Percentiles rank a stretch among this genome's conserved stretches.
These are phyloP conservation scores for Pseudonaja textilis DNA, from an alignment of 2,113 vertebrate genomes.

Conservation along the genomic window DNA sequence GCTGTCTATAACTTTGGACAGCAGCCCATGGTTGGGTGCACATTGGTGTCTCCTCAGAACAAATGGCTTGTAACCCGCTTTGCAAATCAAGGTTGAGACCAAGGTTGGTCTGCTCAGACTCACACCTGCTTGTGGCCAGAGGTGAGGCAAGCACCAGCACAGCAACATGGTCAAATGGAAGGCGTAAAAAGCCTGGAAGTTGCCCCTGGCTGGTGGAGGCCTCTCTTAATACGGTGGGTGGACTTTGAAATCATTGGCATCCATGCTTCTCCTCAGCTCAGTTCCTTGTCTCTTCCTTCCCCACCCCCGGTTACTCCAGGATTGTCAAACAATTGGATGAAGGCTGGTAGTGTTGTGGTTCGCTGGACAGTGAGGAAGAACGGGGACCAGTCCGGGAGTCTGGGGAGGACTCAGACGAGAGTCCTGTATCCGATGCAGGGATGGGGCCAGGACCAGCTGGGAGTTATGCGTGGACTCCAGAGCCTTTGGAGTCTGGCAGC, in stretches of 20 bases:
- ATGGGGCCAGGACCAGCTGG: too few species aligned
- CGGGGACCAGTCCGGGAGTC: too few species aligned
- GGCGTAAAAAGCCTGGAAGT: neutral
- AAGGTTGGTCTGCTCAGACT: neutral
- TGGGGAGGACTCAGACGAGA: too few species aligned
- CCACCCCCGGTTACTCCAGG: too few species aligned
- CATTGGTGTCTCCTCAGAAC: neutral
- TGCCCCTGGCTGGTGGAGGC: constrained; percentile 3
- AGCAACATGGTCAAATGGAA: neutral
- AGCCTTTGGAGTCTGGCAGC: too few species aligned
- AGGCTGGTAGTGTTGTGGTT: too few species aligned
- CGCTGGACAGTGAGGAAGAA: too few species aligned
- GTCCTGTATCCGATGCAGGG: too few species aligned
- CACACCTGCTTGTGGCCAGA: neutral
- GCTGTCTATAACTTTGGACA: neutral
- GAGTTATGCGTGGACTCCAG: too few species aligned
- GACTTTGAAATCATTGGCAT: neutral
- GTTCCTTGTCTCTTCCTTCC: neutral
- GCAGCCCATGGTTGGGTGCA: neutral
- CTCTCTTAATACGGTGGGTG: neutral
- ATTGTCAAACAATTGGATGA: too few species aligned
- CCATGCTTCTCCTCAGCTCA: neutral
- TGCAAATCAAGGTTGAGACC: neutral
- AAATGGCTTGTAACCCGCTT: neutral
- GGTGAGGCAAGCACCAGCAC: neutral